Percentiles rank a stretch among this genome's conserved stretches.
phyloP scores from a whole-genome alignment of 2,888 invertebrate genomes.

The Trichogramma evanescens region DNA sequence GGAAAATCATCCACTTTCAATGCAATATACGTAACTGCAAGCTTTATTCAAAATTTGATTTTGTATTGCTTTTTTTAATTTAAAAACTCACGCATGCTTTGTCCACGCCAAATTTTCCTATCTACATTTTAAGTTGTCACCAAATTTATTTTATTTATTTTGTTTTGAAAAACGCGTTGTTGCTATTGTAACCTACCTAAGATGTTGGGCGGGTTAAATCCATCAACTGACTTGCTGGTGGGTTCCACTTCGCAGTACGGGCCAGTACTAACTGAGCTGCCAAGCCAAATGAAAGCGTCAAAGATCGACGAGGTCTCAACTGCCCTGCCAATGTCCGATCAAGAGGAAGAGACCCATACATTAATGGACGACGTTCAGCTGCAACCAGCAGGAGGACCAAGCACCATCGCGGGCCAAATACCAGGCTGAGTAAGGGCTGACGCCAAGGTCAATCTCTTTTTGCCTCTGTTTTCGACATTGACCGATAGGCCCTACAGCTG shows the following conservation, averaged over 20 bases:
- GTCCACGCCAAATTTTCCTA: not conserved
- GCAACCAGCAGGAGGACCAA: conserved; percentile 29
- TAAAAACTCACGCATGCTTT: no score
- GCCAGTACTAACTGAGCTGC: conserved; percentile 46
- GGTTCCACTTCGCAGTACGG: conserved; percentile 49
- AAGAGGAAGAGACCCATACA: conserved; percentile 44
- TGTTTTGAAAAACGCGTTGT: conserved; percentile 36
- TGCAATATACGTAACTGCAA: no score
- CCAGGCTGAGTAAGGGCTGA: conserved; percentile 34
- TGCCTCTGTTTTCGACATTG: conserved; percentile 14
- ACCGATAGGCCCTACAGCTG: conserved; percentile 7
- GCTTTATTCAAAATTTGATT: no score
- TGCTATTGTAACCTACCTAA: conserved; percentile 38
- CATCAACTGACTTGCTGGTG: conserved; percentile 49
- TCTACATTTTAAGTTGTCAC: conserved; percentile 5
- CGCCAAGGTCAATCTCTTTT: conserved; percentile 19
- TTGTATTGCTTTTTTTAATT: no score
- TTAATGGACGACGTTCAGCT: conserved; percentile 37
- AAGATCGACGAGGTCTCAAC: conserved; percentile 32
- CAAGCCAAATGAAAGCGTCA: conserved; percentile 41
- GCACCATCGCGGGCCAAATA: conserved; percentile 34
- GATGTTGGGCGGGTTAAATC: conserved; percentile 49
- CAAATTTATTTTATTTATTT: conserved; percentile 36
- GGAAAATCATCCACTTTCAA: no score
- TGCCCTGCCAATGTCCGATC: conserved; percentile 40